Base-by-base conservation (phyloP, 1,140 invertebrate genomes). In the Drosophila aff. region DNA sequence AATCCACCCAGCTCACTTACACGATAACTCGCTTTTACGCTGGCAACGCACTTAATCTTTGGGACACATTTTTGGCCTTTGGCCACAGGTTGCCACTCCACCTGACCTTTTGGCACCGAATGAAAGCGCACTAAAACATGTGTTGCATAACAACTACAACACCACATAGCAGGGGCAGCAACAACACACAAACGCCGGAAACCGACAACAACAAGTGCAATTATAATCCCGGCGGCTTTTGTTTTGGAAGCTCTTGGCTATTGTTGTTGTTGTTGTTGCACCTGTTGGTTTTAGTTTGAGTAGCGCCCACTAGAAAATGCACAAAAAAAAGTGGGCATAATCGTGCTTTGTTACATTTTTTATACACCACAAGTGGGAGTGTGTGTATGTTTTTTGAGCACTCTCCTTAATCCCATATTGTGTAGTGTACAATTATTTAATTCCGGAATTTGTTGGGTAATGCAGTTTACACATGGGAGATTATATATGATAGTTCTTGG, bases 11-110 rank as follows among this genome's bases (percentile, higher is more conserved):
- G 15, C 49, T 67, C 49, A 67, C 62, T 53, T 53, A 10, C 62
- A 53, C 31, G 16, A 10, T 67, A 67, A 68, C 40, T 55, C 33
- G 67, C 31, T 50, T 44, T 52, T 77, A 18, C 43, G 57, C 21
- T 38, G 38, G 58, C 57, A n/a, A 40, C 71, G 76, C 83, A 82
- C 71, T 87, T 87, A 82, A 82, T 86, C 83, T 87, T 86, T 80
- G 83, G 64, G 66, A 67, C 78, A 81, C 67, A 77, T 77, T 77
- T 58, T 71, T 68, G 63, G 64, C n/a, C 62, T 74, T 62, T 50
- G 66, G 60, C 71, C 80, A 85, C 75, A 86, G 82, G 77, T 81
- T 64, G 75, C 69, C 69, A 85, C 78, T 79, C 55, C 59, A 58
- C 57, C 73, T 62, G 74, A 68, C 49, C 43, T 79, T 55, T 83